Percentiles rank a stretch among this genome's conserved stretches.
Evolutionary conservation across 2,797 vertebrate species (phyloP).

Genomic region (Danionella dracula): DNA sequence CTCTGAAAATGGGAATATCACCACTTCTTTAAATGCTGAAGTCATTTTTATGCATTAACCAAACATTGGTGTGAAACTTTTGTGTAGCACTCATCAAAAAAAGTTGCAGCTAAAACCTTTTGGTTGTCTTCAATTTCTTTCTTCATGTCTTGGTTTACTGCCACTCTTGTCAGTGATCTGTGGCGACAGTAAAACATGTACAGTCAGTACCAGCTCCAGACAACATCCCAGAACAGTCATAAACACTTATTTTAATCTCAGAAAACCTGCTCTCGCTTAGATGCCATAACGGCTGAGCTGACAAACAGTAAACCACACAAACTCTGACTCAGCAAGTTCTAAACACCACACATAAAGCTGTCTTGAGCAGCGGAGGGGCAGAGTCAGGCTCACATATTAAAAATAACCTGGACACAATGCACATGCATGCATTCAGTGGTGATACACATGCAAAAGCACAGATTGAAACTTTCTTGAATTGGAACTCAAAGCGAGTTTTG

Average conservation of each 20-base stretch:
- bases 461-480: background rate
- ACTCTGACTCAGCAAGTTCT: constrained; percentile 63
- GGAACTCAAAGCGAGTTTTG: background rate
- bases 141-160: constrained; percentile 84
- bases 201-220: constrained; percentile 67
- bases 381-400: constrained; percentile 28
- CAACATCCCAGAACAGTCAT: constrained; percentile 59
- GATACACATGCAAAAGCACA: background rate
- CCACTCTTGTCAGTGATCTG: constrained; percentile 89
- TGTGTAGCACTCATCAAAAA: constrained; percentile 35
- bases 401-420: constrained; percentile 14
- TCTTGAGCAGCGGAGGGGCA: constrained; percentile 14
- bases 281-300: constrained; percentile 57
- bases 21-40: too few relatives aligned
- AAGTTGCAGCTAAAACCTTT: constrained; percentile 75
- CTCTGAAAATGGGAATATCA: constrained; percentile 75
- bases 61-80: too few relatives aligned
- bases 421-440: constrained; percentile 6
- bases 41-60: too few relatives aligned
- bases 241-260: constrained; percentile 71
- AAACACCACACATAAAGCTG: constrained; percentile 56
- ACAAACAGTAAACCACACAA: constrained; percentile 60
- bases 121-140: constrained; percentile 96
- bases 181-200: constrained; percentile 74
- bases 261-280: constrained; percentile 59